These are phyloP conservation scores for Bicyclus anynana DNA, from an alignment of 1,140 invertebrate genomes.

Conservation along the genomic window DNA sequence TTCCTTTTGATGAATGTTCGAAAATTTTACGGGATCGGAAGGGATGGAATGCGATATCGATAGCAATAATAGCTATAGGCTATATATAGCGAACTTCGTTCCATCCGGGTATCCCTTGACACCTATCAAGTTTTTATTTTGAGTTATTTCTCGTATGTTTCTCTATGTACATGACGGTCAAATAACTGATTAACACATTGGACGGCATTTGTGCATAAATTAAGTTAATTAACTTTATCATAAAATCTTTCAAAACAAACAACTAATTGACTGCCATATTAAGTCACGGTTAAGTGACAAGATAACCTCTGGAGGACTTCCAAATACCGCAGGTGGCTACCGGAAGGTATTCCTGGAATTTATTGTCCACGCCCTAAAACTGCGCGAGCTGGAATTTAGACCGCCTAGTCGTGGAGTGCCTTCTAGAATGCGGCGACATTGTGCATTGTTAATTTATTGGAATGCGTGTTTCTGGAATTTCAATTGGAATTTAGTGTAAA, in stretches of 20 bases:
- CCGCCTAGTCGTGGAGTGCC: neutral
- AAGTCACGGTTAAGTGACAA: neutral
- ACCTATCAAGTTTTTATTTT: too few species aligned
- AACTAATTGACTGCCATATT: neutral
- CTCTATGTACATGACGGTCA: neutral
- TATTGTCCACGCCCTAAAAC: neutral
- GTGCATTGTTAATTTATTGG: conserved; percentile 4
- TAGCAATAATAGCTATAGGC: too few species aligned
- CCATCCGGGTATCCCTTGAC: too few species aligned
- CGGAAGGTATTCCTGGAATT: neutral
- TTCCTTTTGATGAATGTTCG: too few species aligned
- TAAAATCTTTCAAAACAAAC: neutral
- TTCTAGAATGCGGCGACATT: neutral
- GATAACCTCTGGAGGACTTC: neutral
- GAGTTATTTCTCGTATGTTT: too few species aligned
- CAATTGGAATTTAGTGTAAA: neutral
- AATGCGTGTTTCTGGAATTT: neutral
- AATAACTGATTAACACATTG: neutral
- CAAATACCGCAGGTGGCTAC: neutral
- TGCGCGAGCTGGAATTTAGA: neutral
- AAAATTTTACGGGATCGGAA: too few species aligned
- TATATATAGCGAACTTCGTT: too few species aligned
- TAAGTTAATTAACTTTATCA: neutral
- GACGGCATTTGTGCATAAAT: neutral
- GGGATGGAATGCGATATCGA: too few species aligned